These are phyloP conservation scores for Idaea biselata DNA, from an alignment of 2,888 invertebrate genomes.

Conservation along the genomic window DNA sequence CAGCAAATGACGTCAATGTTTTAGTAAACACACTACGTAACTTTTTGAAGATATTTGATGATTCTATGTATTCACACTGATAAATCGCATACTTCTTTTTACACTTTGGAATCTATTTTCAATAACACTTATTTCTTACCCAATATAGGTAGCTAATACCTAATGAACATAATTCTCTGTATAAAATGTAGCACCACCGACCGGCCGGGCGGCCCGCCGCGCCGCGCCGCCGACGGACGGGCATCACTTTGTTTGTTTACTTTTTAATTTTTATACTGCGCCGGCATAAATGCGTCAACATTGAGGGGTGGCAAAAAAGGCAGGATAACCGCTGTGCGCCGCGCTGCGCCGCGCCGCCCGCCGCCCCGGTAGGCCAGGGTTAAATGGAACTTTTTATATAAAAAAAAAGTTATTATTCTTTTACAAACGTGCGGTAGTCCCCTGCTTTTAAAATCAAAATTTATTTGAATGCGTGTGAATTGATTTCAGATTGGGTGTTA, in stretches of 20 bases:
- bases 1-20: too few relatives aligned
- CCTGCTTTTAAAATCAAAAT: slow-evolving; percentile 44
- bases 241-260: slow-evolving; percentile 47
- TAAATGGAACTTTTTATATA: slow-evolving; percentile 35
- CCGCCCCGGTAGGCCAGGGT: slow-evolving; percentile 24
- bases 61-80: too few relatives aligned
- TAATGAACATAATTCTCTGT: slow-evolving; percentile 36
- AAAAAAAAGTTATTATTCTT: slow-evolving; percentile 34
- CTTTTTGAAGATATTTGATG: too few relatives aligned
- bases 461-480: slow-evolving; percentile 45
- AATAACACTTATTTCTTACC: too few relatives aligned
- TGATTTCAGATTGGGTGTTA: slow-evolving; percentile 33
- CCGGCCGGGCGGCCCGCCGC: too few relatives aligned
- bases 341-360: slow-evolving; percentile 16
- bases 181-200: slow-evolving; percentile 43
- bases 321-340: slow-evolving; percentile 13
- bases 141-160: slow-evolving; percentile 26
- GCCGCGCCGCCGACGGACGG: slow-evolving; percentile 15
- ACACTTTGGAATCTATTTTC: too few relatives aligned
- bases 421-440: slow-evolving; percentile 25
- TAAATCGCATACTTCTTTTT: too few relatives aligned
- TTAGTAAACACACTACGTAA: too few relatives aligned
- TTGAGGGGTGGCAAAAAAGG: slow-evolving; percentile 55
- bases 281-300: slow-evolving; percentile 45
- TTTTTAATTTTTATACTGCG: slow-evolving; percentile 51